Percentiles rank a stretch among this genome's conserved stretches.
Evolutionary conservation across 2,888 invertebrate species (phyloP).

Genomic region (Bombylius major): DNA sequence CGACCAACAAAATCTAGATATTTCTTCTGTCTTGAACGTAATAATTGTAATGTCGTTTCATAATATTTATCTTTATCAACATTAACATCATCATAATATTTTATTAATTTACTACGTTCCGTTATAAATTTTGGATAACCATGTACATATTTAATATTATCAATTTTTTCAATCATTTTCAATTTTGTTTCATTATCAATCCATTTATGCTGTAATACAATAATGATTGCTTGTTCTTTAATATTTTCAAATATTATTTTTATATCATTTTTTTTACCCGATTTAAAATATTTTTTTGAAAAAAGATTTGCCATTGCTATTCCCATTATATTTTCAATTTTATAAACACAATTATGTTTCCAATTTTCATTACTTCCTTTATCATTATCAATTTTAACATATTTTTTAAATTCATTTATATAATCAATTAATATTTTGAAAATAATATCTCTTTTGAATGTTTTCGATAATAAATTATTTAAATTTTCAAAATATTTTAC

Average conservation of each 20-base stretch:
- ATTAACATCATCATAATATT: conserved; percentile 59
- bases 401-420: too few species aligned
- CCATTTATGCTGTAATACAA: conserved; percentile 66
- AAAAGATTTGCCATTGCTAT: conserved; percentile 3
- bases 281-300: conserved; percentile 44
- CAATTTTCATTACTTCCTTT: too few species aligned
- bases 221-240: conserved; percentile 50
- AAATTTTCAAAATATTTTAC: too few species aligned
- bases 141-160: conserved; percentile 85
- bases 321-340: too few species aligned
- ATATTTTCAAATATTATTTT: conserved; percentile 80
- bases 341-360: too few species aligned
- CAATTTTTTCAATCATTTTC: conserved; percentile 74
- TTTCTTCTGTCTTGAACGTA: conserved; percentile 38
- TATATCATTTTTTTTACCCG: conserved; percentile 47
- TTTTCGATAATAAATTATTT: too few species aligned
- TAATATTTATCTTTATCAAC: conserved; percentile 61
- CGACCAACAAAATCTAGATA: conserved; percentile 45
- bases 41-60: conserved; percentile 70
- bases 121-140: conserved; percentile 86
- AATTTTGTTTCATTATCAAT: conserved; percentile 78
- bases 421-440: too few species aligned
- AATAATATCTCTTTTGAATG: too few species aligned
- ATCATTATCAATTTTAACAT: too few species aligned
- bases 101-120: conserved; percentile 60